Percentiles rank a stretch among this genome's conserved stretches.
Conservation (phyloP, 2,113 vertebrate species). For the Heliornis fulica region DNA sequence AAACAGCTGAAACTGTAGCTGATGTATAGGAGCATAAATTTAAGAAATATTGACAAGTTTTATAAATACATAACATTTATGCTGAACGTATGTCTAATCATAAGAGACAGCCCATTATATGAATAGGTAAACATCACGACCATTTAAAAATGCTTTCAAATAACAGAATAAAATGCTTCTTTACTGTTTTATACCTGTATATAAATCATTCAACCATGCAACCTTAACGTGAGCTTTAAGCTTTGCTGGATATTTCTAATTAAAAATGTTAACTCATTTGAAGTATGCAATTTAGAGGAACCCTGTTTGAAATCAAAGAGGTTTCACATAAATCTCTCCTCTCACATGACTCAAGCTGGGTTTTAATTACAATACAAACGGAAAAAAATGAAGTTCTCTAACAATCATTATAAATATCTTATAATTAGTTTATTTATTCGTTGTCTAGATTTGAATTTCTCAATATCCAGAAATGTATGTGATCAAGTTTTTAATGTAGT, state of each 20-base stretch:
- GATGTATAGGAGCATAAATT: conserved; percentile 19
- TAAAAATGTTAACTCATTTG: conserved; percentile 46
- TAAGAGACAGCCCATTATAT: conserved; percentile 76
- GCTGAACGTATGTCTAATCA: conserved; percentile 70
- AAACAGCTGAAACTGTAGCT: background rate
- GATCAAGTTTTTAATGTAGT: background rate
- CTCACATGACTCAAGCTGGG: background rate
- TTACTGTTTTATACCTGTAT: conserved; percentile 18
- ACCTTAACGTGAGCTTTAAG: conserved; percentile 42
- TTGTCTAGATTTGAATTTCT: conserved; percentile 39
- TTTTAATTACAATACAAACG: conserved; percentile 53
- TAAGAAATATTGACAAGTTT: conserved; percentile 46
- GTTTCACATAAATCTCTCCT: conserved; percentile 43
- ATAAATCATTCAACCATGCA: conserved; percentile 47
- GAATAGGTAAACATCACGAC: conserved; percentile 52
- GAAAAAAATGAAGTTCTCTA: conserved; percentile 30
- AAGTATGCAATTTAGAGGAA: conserved; percentile 53
- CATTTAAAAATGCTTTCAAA: conserved; percentile 33
- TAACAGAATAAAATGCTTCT: conserved; percentile 11
- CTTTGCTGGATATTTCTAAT: conserved; percentile 36
- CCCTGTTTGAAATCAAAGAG: conserved; percentile 40
- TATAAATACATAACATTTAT: conserved; percentile 43
- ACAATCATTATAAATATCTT: conserved; percentile 43
- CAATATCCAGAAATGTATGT: conserved; percentile 39
- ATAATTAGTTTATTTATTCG: conserved; percentile 33